phyloP scores from a whole-genome alignment of 2,888 invertebrate genomes.

The Pherbina coryleti region DNA sequence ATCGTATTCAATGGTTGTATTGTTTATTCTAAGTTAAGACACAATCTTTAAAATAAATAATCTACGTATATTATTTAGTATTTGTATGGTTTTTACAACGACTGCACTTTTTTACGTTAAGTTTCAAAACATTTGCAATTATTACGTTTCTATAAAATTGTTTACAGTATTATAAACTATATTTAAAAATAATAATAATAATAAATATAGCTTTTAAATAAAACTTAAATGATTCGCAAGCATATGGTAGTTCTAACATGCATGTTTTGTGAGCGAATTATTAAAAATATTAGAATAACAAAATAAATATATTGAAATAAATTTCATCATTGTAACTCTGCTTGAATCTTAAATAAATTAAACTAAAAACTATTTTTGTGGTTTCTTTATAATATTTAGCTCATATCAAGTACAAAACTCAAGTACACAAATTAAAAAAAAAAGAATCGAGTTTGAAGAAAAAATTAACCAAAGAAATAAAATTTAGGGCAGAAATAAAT shows the following conservation, averaged over 20 bases:
- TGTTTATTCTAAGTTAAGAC: slow-evolving; percentile 4
- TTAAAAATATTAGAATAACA: background rate
- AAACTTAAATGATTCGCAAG: background rate
- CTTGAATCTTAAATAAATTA: slow-evolving; percentile 24
- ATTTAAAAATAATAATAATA: background rate
- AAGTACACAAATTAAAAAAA: no score
- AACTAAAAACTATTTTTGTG: background rate
- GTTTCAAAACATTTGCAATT: background rate
- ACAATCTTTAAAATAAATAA: background rate
- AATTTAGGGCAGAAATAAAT: no score
- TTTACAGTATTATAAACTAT: background rate
- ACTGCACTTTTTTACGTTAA: background rate
- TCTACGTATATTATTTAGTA: no score
- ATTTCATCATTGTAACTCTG: slow-evolving; percentile 22
- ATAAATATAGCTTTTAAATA: background rate
- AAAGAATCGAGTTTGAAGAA: no score
- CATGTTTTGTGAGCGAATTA: background rate
- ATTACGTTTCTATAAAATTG: background rate
- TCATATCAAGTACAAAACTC: background rate
- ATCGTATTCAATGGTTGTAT: slow-evolving; percentile 15
- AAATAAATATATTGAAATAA: background rate
- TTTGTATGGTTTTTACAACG: no score
- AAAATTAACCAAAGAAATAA: no score
- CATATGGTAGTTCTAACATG: background rate
- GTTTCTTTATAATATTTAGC: background rate